These are phyloP conservation scores for Hemithea aestivaria DNA, from an alignment of 2,888 invertebrate species.

Conservation along the genomic window DNA sequence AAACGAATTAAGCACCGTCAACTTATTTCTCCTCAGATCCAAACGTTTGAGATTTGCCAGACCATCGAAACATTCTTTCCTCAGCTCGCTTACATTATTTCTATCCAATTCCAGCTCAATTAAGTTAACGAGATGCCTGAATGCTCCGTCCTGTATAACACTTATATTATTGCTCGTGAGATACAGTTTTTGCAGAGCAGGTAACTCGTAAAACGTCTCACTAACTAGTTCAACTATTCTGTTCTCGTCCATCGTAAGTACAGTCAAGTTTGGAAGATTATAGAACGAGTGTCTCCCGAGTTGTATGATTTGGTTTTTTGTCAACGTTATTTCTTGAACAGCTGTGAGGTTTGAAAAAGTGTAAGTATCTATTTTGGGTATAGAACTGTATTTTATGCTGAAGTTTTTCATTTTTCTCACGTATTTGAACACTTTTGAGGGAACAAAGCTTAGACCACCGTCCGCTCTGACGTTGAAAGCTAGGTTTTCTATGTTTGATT, in stretches of 20 bases:
- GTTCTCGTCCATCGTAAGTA: conserved; percentile 87
- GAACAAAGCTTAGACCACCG: conserved; percentile 84
- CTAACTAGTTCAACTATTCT: conserved; percentile 85
- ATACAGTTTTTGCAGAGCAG: conserved; percentile 85
- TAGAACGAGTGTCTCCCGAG: conserved; percentile 85
- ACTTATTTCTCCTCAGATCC: conserved; percentile 86
- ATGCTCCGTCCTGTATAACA: conserved; percentile 91
- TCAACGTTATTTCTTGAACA: conserved; percentile 83
- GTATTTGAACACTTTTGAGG: conserved; percentile 84
- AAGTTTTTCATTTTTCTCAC: conserved; percentile 83
- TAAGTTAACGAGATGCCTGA: conserved; percentile 84
- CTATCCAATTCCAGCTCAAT: conserved; percentile 89
- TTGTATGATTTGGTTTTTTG: conserved; percentile 83
- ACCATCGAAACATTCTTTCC: conserved; percentile 87
- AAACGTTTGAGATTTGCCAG: conserved; percentile 85
- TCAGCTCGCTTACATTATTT: conserved; percentile 86
- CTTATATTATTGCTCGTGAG: conserved; percentile 93
- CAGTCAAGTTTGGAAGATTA: conserved; percentile 83
- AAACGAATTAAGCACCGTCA: conserved; percentile 86
- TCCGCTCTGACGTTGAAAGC: conserved; percentile 85
- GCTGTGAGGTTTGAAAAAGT: conserved; percentile 87
- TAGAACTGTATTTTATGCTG: conserved; percentile 85
- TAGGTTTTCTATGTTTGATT: conserved; percentile 83
- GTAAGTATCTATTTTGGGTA: conserved; percentile 83
- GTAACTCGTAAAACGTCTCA: conserved; percentile 86